A percentile compares a stretch with the other conserved stretches of the same genome.
These are phyloP conservation scores for Spicauda simplicius DNA, from an alignment of 2,888 invertebrate genomes.

Conservation along the genomic window DNA sequence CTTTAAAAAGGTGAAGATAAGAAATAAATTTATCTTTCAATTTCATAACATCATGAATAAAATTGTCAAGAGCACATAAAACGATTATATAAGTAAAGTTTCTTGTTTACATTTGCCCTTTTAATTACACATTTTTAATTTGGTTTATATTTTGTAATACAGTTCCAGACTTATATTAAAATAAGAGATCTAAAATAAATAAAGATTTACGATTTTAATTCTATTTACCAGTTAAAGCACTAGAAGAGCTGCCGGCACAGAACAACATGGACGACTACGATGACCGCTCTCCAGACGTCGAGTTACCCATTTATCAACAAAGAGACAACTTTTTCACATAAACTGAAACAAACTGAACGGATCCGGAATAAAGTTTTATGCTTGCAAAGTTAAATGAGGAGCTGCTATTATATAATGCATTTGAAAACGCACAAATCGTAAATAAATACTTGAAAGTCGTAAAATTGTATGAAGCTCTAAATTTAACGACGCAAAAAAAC, in stretches of 20 bases:
- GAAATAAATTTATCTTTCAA: too few relatives aligned
- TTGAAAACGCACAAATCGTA: not conserved
- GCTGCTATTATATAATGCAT: not conserved
- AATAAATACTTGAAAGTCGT: not conserved
- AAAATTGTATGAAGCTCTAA: not conserved
- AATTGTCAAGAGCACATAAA: too few relatives aligned
- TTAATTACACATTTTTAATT: too few relatives aligned
- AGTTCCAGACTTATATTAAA: too few relatives aligned
- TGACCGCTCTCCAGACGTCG: constrained; percentile 90
- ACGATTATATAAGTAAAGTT: too few relatives aligned
- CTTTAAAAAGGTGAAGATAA: too few relatives aligned
- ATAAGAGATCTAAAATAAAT: too few relatives aligned
- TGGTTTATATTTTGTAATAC: too few relatives aligned
- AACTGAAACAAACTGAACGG: constrained; percentile 37
- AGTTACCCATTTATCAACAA: constrained; percentile 93
- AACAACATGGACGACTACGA: constrained; percentile 87
- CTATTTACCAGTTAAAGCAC: constrained; percentile 87
- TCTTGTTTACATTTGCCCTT: too few relatives aligned
- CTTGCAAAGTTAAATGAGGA: not conserved
- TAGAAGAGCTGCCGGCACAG: constrained; percentile 88
- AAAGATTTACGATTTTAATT: not conserved
- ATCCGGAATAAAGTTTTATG: not conserved
- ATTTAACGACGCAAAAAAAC: not conserved
- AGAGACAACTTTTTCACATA: constrained; percentile 92
- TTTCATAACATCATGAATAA: too few relatives aligned